A percentile compares a stretch with the other conserved stretches of the same genome.
Conservation (phyloP, 2,888 invertebrate species). For the Sceliomorpha sp. region DNA sequence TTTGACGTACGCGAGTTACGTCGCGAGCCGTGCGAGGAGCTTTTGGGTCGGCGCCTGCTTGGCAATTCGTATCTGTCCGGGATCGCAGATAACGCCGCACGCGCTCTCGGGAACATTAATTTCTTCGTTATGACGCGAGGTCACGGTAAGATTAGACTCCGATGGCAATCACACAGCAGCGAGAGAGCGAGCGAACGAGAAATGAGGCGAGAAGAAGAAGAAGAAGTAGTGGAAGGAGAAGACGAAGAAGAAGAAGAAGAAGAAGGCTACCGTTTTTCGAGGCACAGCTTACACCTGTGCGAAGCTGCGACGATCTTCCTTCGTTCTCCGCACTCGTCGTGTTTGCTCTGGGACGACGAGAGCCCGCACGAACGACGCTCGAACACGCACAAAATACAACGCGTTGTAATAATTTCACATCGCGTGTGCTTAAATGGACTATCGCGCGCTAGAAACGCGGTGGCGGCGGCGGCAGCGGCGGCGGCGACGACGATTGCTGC, state of each 20-base stretch:
- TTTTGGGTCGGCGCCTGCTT: slow-evolving; percentile 28
- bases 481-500: too few relatives aligned
- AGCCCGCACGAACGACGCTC: slow-evolving; percentile 8
- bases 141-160: slow-evolving; percentile 41
- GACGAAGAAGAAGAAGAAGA: slow-evolving; percentile 17
- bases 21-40: slow-evolving; percentile 23
- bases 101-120: slow-evolving; percentile 38
- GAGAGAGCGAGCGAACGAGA: slow-evolving; percentile 19
- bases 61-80: slow-evolving; percentile 50
- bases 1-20: slow-evolving; percentile 17
- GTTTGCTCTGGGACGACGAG: slow-evolving; percentile 4
- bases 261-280: slow-evolving; percentile 8
- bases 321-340: slow-evolving; percentile 2
- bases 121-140: slow-evolving; percentile 42
- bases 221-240: slow-evolving; percentile 17
- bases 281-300: slow-evolving; percentile 14
- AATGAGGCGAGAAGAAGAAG: background rate
- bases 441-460: slow-evolving; percentile 13
- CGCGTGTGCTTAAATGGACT: slow-evolving; percentile 20
- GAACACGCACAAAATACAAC: slow-evolving; percentile 14
- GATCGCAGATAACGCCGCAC: slow-evolving; percentile 42
- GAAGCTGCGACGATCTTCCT: background rate
- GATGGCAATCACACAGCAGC: slow-evolving; percentile 6
- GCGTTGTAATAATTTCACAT: slow-evolving; percentile 15
- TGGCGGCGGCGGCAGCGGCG: too few relatives aligned